Conservation (phyloP, 2,797 vertebrate species). For the Sphaeramia orbicularis region DNA sequence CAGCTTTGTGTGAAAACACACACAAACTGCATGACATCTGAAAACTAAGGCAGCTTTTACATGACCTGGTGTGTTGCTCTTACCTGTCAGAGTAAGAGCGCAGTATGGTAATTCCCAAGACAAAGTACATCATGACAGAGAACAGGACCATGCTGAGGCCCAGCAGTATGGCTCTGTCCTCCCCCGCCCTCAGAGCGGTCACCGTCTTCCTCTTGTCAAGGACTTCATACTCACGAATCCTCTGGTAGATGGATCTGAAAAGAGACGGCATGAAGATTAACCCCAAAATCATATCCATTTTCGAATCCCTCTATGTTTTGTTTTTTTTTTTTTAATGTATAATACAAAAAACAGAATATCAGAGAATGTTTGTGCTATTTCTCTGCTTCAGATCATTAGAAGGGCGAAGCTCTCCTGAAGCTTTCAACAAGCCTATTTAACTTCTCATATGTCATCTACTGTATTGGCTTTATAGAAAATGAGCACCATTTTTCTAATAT, state of each 20-base stretch:
- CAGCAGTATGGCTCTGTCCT: constrained; percentile 94
- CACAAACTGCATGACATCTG: neutral
- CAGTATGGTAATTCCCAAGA: constrained; percentile 93
- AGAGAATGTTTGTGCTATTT: too few species aligned
- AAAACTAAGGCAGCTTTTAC: neutral
- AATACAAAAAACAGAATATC: too few species aligned
- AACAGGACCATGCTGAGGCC: constrained; percentile 94
- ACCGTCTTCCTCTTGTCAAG: constrained; percentile 97
- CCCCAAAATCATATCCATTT: too few species aligned
- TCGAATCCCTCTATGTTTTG: too few species aligned
- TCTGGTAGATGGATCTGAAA: constrained; percentile 94
- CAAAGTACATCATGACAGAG: constrained; percentile 96
- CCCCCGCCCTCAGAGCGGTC: constrained; percentile 93
- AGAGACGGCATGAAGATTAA: neutral
- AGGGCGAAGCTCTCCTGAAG: too few species aligned
- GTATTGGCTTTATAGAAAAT: too few species aligned
- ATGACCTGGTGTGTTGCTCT: neutral
- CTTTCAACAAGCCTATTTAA: too few species aligned
- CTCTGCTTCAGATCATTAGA: too few species aligned
- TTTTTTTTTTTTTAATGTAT: too few species aligned
- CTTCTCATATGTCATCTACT: too few species aligned
- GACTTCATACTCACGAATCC: constrained; percentile 91
- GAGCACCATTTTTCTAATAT: too few species aligned
- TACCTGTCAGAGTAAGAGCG: constrained; percentile 95
- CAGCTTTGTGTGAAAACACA: neutral